Base-by-base conservation (phyloP, 1,140 invertebrate genomes). In the Drosophila carrolli region DNA sequence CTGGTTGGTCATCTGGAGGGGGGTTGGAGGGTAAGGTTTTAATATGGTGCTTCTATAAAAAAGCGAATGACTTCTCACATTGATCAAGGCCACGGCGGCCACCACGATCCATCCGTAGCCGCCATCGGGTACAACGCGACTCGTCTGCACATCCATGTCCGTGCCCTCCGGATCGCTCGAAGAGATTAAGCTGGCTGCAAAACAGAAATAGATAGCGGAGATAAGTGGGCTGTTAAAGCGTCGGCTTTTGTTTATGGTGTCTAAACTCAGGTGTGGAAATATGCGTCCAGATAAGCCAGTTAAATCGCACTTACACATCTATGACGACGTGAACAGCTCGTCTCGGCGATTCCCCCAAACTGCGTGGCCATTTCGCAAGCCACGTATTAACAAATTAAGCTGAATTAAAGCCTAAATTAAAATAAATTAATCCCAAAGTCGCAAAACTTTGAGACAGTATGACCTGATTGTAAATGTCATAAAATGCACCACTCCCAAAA, bases 101-200 rank as follows among this genome's bases (percentile, higher is more conserved):
- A 95, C 93, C 8, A 95, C 93, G 89, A 95, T 93, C 95, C 95
- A 96, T 3, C 95, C 95, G 94, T 94, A 95, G 27, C 95, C 95
- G 38, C 95, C 95, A 92, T 95, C 94, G 8, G 95, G 95, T 11
- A 92, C 82, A 9, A 59, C 50, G 35, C 71, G 72, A n/a, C 9
- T 66, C 10, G 51, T 32, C 27, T 79, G 78, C 11, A 61, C 41
- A 29, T 85, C 78, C 81, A 88, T 81, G n/a, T 53, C 32, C 27
- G 40, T 48, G 38, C 32, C 56, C 44, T 56, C 14, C 44, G 10
- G n/a, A 38, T 41, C 32, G 8, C 16, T 41, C 37, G 23, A 32
- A 9, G 43, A 29, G 29, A 57, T 58, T 72, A 41, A 43, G 38
- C 13, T 41, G 44, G 44, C 68, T 72, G 37, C 29, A 32, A 32